Base-by-base conservation (phyloP, 1,140 invertebrate genomes). In the Tetragonula clypearis region DNA sequence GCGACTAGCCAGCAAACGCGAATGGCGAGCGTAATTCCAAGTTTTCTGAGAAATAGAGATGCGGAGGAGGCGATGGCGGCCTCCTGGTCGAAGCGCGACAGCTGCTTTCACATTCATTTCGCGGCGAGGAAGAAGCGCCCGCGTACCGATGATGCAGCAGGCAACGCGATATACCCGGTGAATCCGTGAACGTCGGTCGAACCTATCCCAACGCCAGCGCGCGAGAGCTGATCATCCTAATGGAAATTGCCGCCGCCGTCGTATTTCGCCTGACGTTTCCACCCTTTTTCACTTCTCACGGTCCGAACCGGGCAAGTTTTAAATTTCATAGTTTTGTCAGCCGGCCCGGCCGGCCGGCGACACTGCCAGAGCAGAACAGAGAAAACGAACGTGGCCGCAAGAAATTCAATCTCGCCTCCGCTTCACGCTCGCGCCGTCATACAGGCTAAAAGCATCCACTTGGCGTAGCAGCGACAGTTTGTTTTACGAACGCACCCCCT, bases 391-490 rank as follows among this genome's bases (percentile, higher is more conserved):
- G 17, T 58, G 77, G 15, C 74, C 86, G 75, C 86, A 66, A 87
- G 86, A 90, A 90, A 90, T 90, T 85, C 86, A 86, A 90, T 86
- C 83, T 83, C 77, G 53, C 56, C 30, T 30, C 79, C 60, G 87
- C 76, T 89, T 85, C 83, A 85, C 79, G 85, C 69, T 8, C 85
- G 76, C 86, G 84, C 84, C 77, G 73, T 87, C 79, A 75, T 72
- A 55, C 68, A 76, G 53, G 79, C 83, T 90, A 90, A 90, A 90
- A 90, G 83, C 89, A 89, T 89, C 79, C 87, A 78, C 87, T 82
- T 79, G 58, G 80, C 56, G 72, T 19, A 82, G 74, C 66, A 82
- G 74, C 66, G 82, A 87, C 85, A 81, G 88, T 82, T 87, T 89
- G 86, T 90, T 89, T 90, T 90, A 87, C 79, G 86, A 85, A 90